Evolutionary conservation across 2,888 invertebrate genomes (phyloP).

Genomic region (Mythimna ferrago): DNA sequence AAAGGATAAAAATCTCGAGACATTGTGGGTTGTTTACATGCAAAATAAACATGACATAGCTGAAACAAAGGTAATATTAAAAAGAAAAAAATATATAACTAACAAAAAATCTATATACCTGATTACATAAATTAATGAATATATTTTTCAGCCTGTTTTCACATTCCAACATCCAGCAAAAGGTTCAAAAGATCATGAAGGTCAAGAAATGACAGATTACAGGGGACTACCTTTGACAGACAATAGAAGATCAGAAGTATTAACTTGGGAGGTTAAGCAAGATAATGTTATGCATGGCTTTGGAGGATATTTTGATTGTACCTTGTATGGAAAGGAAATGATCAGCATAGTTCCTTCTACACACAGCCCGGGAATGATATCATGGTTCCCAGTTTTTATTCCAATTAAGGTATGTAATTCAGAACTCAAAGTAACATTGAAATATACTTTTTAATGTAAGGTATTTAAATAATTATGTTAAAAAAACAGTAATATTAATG

Average conservation of each 20-base stretch:
- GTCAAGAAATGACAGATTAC: constrained; percentile 92
- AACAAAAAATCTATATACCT: neutral
- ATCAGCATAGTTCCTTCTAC: constrained; percentile 97
- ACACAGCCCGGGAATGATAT: constrained; percentile 98
- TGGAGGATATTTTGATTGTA: constrained; percentile 98
- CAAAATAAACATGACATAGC: constrained; percentile 96
- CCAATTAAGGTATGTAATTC: constrained; percentile 93
- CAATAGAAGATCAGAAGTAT: constrained; percentile 93
- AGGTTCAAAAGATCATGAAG: constrained; percentile 92
- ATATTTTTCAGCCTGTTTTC: constrained; percentile 92
- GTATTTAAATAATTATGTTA: neutral
- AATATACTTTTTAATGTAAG: no score
- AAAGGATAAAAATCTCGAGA: constrained; percentile 92
- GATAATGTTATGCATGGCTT: constrained; percentile 98
- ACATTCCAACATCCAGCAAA: constrained; percentile 98
- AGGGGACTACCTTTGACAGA: constrained; percentile 92
- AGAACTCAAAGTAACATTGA: neutral
- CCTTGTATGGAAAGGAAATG: constrained; percentile 95
- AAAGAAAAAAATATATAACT: neutral
- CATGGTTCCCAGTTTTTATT: constrained; percentile 99
- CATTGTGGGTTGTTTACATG: constrained; percentile 97
- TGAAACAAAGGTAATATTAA: constrained; percentile 89
- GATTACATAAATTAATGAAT: neutral
- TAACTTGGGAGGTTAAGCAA: constrained; percentile 93
- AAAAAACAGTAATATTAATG: neutral